phyloP scores from a whole-genome alignment of 1,140 invertebrate genomes.

The Drosophila funebris region DNA sequence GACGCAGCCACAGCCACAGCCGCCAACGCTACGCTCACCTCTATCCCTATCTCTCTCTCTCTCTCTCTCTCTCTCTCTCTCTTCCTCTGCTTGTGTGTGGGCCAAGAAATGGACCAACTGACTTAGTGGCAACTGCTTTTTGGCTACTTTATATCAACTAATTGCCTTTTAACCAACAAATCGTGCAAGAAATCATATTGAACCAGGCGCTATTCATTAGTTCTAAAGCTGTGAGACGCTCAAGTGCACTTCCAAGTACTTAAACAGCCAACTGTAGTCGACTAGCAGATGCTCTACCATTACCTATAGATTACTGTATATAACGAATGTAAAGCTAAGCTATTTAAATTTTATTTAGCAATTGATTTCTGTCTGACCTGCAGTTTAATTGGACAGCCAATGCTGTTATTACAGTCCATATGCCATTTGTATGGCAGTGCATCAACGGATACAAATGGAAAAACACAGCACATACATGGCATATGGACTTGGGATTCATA shows the following conservation, averaged over 20 bases:
- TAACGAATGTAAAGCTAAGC: too few relatives aligned
- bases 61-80: neutral
- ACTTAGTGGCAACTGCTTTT: conserved; percentile 4
- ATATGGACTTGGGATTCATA: conserved; percentile 18
- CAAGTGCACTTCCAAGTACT: conserved; percentile 35
- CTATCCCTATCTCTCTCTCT: neutral
- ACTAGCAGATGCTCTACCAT: conserved; percentile 15
- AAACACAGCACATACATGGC: conserved; percentile 12
- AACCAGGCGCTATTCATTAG: conserved; percentile 70
- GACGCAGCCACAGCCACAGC: conserved; percentile 31
- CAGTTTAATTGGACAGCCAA: too few relatives aligned
- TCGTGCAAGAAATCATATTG: conserved; percentile 81
- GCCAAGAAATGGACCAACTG: conserved; percentile 14
- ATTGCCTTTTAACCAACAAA: conserved; percentile 81
- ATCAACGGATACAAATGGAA: conserved; percentile 1
- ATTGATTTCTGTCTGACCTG: too few relatives aligned
- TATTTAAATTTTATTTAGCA: too few relatives aligned
- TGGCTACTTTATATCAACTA: conserved; percentile 63
- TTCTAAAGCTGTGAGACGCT: conserved; percentile 41
- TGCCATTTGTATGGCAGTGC: neutral
- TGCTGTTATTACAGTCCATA: too few relatives aligned
- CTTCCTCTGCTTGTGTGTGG: conserved; percentile 8
- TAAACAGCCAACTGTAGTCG: neutral
- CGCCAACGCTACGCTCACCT: conserved; percentile 41
- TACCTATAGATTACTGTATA: neutral